Evolutionary conservation across 2,888 invertebrate genomes (phyloP).

Genomic region (Meganola albula): DNA sequence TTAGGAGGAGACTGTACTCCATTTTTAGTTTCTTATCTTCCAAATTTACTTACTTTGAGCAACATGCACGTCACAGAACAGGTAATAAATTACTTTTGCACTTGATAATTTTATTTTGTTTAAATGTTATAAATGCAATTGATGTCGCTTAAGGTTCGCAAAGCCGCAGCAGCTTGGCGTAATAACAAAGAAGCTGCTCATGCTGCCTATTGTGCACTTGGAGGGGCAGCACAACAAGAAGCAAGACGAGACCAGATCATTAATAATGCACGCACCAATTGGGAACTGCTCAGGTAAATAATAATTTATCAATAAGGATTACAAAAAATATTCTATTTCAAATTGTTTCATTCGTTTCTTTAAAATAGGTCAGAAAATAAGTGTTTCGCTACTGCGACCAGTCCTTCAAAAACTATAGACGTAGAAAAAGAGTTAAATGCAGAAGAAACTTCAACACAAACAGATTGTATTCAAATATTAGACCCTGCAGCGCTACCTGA

Average conservation of each 20-base stretch:
- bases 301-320: neutral
- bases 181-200: slow-evolving; percentile 86
- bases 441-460: slow-evolving; percentile 38
- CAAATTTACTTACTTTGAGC: slow-evolving; percentile 84
- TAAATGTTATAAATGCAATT: neutral
- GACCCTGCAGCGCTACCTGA: slow-evolving; percentile 48
- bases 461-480: slow-evolving; percentile 35
- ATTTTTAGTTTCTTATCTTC: slow-evolving; percentile 88
- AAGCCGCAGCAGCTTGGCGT: slow-evolving; percentile 88
- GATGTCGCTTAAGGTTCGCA: slow-evolving; percentile 71
- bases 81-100: slow-evolving; percentile 37
- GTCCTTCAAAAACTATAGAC: slow-evolving; percentile 47
- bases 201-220: slow-evolving; percentile 80
- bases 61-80: slow-evolving; percentile 89
- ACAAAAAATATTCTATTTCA: neutral
- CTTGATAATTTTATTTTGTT: neutral
- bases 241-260: slow-evolving; percentile 89
- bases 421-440: slow-evolving; percentile 50
- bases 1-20: slow-evolving; percentile 89
- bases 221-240: slow-evolving; percentile 72
- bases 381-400: slow-evolving; percentile 60
- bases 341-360: slow-evolving; percentile 1
- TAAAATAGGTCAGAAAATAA: slow-evolving; percentile 80
- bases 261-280: slow-evolving; percentile 90
- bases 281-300: slow-evolving; percentile 82